phyloP scores from a whole-genome alignment of 2,797 vertebrate species.

The Pseudopleuronectes americanus region DNA sequence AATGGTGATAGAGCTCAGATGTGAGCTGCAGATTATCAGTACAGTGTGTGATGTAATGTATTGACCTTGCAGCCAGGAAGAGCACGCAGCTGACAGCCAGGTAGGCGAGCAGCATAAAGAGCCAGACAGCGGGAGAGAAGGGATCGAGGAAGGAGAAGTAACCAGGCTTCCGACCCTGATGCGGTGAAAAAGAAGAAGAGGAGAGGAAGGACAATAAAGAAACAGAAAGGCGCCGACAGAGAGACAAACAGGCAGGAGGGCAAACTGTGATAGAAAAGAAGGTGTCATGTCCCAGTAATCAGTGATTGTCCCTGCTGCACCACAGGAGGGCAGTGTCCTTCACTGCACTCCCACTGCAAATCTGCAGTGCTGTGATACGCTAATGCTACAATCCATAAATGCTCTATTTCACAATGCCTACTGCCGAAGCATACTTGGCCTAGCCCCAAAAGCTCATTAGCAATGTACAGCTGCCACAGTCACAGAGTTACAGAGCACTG shows the following conservation, averaged over 20 bases:
- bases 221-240: conserved; percentile 70
- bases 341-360: conserved; percentile 37
- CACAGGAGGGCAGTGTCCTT: conserved; percentile 77
- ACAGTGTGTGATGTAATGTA: conserved; percentile 70
- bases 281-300: conserved; percentile 28
- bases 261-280: conserved; percentile 36
- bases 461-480: conserved; percentile 74
- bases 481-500: conserved; percentile 51
- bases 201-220: conserved; percentile 49
- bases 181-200: conserved; percentile 85
- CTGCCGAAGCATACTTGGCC: conserved; percentile 60
- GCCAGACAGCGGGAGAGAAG: conserved; percentile 91
- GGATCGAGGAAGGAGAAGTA: conserved; percentile 98
- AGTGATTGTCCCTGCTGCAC: conserved; percentile 40
- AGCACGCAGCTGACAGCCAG: conserved; percentile 95
- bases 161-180: conserved; percentile 92
- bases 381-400: conserved; percentile 73
- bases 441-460: conserved; percentile 61
- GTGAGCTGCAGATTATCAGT: conserved; percentile 49
- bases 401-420: conserved; percentile 64
- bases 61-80: conserved; percentile 94
- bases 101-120: conserved; percentile 97
- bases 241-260: conserved; percentile 70
- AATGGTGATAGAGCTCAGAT: conserved; percentile 49
- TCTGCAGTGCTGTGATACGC: conserved; percentile 68